A percentile compares a stretch with the other conserved stretches of the same genome.
These are phyloP conservation scores for Cynodonichthys magdalenae DNA, from an alignment of 2,797 vertebrate genomes.

Conservation along the genomic window DNA sequence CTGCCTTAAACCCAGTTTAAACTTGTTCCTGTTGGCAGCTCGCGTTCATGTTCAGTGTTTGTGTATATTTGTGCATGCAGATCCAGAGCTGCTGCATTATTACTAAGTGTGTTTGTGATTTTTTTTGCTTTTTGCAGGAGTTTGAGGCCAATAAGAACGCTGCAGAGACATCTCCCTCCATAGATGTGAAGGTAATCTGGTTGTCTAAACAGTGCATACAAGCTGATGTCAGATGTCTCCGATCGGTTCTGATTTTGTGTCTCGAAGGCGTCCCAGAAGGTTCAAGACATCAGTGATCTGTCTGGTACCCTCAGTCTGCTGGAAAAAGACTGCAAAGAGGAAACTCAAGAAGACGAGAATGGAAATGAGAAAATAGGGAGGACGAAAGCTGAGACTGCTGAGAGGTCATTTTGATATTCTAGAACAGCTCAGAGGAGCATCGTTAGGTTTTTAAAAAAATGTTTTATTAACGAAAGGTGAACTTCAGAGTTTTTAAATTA, in stretches of 20 bases:
- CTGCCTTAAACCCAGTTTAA: slow-evolving; percentile 12
- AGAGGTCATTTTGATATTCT: slow-evolving; percentile 51
- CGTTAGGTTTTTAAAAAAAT: too few relatives aligned
- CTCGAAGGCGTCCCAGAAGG: slow-evolving; percentile 65
- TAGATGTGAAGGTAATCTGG: slow-evolving; percentile 69
- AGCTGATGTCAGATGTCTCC: background rate
- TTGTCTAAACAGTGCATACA: too few relatives aligned
- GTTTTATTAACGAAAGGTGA: too few relatives aligned
- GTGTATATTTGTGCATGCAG: background rate
- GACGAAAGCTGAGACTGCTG: slow-evolving; percentile 36
- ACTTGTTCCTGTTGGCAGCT: slow-evolving; percentile 1
- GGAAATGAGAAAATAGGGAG: slow-evolving; percentile 13
- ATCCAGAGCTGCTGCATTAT: background rate
- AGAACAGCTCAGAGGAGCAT: background rate
- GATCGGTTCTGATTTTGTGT: slow-evolving; percentile 29
- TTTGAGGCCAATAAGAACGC: slow-evolving; percentile 55
- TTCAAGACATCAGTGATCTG: slow-evolving; percentile 61
- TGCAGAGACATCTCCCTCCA: slow-evolving; percentile 42
- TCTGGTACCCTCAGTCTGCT: slow-evolving; percentile 50
- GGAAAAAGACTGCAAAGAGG: slow-evolving; percentile 52
- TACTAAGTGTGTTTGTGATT: slow-evolving; percentile 8
- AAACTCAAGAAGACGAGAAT: slow-evolving; percentile 25
- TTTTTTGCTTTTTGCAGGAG: slow-evolving; percentile 43
- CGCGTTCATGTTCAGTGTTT: background rate
- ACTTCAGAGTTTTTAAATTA: too few relatives aligned